These are phyloP conservation scores for Rhynchophorus ferrugineus DNA, from an alignment of 1,140 invertebrate species.

Conservation along the genomic window DNA sequence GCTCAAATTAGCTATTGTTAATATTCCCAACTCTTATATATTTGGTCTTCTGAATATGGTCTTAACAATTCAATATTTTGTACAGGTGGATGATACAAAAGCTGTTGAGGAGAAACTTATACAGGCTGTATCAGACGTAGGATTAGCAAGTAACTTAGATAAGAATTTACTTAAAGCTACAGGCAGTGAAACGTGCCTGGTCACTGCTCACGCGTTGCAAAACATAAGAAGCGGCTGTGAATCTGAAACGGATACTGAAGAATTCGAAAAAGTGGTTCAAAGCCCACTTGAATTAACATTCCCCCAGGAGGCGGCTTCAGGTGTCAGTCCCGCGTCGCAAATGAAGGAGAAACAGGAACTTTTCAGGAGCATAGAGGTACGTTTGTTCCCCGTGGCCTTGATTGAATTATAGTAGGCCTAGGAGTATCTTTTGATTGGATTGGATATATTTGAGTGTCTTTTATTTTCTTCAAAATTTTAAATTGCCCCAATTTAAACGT, in stretches of 20 bases:
- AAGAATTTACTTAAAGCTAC: constrained; percentile 37
- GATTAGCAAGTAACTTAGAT: constrained; percentile 38
- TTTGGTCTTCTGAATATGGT: too few relatives aligned
- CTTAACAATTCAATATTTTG: too few relatives aligned
- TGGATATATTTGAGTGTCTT: too few relatives aligned
- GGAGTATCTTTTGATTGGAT: too few relatives aligned
- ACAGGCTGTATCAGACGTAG: constrained; percentile 39
- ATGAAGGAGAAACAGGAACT: constrained; percentile 31
- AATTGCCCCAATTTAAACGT: too few relatives aligned
- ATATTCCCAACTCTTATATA: too few relatives aligned
- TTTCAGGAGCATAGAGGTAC: constrained; percentile 41
- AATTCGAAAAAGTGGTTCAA: constrained; percentile 71
- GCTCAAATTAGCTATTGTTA: too few relatives aligned
- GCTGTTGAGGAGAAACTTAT: constrained; percentile 34
- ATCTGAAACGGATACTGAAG: constrained; percentile 74
- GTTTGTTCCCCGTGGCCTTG: constrained; percentile 9
- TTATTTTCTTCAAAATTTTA: too few relatives aligned
- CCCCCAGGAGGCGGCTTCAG: constrained; percentile 26
- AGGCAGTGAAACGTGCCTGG: constrained; percentile 36
- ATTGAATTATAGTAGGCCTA: too few relatives aligned
- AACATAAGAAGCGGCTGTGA: constrained; percentile 55
- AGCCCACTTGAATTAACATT: constrained; percentile 48
- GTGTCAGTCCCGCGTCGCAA: constrained; percentile 14
- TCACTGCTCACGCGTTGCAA: constrained; percentile 31
- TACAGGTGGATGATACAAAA: constrained; percentile 27